Evolutionary conservation across 2,797 vertebrate genomes (phyloP).

Genomic region (Clarias laeviceps): DNA sequence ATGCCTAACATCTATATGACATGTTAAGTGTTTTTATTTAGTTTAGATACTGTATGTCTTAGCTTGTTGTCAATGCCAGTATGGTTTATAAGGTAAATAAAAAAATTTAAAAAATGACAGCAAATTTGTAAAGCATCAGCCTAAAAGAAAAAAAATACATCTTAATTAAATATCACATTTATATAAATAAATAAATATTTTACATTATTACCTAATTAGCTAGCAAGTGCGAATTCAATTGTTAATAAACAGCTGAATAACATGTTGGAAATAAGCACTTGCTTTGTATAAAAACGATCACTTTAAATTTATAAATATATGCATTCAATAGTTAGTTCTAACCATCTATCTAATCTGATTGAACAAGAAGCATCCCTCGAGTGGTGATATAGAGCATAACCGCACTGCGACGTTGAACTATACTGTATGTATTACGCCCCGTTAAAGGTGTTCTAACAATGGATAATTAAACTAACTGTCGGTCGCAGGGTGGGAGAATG

Average conservation of each 20-base stretch:
- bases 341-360: no score
- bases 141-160: background rate
- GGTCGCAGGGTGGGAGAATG: no score
- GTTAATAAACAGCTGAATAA: background rate
- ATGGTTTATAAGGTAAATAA: background rate
- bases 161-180: background rate
- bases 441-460: no score
- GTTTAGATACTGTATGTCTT: background rate
- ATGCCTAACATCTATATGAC: background rate
- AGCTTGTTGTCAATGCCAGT: background rate
- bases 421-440: no score
- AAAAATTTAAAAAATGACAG: background rate
- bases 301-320: background rate
- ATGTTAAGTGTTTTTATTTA: constrained; percentile 5
- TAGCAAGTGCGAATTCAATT: no score
- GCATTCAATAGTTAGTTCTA: no score
- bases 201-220: no score
- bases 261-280: background rate
- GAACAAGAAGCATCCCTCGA: no score
- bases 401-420: no score
- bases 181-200: no score
- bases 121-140: background rate
- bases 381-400: no score
- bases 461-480: no score
- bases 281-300: background rate